phyloP scores from a whole-genome alignment of 2,113 vertebrate species.

The Peucedramus taeniatus region DNA sequence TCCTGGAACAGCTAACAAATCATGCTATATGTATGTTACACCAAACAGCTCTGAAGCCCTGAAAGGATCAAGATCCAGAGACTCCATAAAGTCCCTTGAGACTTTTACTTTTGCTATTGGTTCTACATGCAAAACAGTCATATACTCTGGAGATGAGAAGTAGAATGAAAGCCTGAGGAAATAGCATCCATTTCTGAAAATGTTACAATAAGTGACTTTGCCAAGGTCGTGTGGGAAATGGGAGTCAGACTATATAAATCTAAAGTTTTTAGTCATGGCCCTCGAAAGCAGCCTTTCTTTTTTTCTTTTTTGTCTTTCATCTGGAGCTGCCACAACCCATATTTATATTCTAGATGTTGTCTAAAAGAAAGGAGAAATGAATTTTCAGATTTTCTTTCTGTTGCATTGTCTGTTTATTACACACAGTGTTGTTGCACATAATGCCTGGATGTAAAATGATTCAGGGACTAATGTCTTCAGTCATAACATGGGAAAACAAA shows the following conservation, averaged over 20 bases:
- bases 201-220: constrained; percentile 28
- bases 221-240: not conserved
- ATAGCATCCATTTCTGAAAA: constrained; percentile 38
- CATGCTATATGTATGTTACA: not conserved
- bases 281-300: not conserved
- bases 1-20: not conserved
- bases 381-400: constrained; percentile 8
- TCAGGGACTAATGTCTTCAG: constrained; percentile 52
- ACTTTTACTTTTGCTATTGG: not conserved
- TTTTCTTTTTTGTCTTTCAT: not conserved
- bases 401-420: constrained; percentile 20
- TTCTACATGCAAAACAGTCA: not conserved
- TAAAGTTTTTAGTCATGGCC: not conserved
- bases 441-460: constrained; percentile 44
- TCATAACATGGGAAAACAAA: constrained; percentile 59
- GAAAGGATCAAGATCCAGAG: not conserved
- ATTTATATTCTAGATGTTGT: constrained; percentile 9
- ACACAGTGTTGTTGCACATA: not conserved
- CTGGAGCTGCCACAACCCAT: not conserved
- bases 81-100: not conserved
- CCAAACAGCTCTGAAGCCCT: not conserved
- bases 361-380: not conserved
- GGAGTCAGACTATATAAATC: not conserved
- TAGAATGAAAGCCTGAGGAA: constrained; percentile 34
- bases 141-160: constrained; percentile 16